Evolutionary conservation across 2,797 vertebrate species (phyloP), one percentile per base, ranked within the genome.

Genomic region (Heterohyrax brucei): DNA sequence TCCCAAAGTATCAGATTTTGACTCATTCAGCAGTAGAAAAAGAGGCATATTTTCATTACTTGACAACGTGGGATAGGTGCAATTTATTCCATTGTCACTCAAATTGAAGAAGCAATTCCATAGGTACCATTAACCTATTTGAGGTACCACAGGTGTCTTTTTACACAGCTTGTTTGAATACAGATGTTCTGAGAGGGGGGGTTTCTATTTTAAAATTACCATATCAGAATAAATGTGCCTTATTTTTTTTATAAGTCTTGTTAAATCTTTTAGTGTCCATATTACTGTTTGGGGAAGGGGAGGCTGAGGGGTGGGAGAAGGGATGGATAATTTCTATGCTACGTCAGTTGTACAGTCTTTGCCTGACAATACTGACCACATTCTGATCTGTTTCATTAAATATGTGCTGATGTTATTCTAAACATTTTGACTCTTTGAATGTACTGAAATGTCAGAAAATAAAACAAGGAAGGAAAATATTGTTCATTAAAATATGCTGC

Each of bases 201-300:
- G 98, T 98, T 98, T 98, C 98, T 98, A 98, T 98, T 98, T 99
- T 98, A 98, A 98, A 98, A 98, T 98, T 98, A 98, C 91, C 98
- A 98, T 98, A 98, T 98, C 98, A 98, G 98, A 98, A 98, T 98
- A 98, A 99, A 98, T 98, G 99, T 99, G 99, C 99, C 99, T 99
- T 99, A 99, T 98, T 98, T 99, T 99, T 98, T 98, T 98, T 97
- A 98, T 98, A 98, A 26, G 97, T 98, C 98, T 98, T 98, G 98
- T 98, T 98, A 98, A 96, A 95, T 98, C 96, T 97, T 98, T 98
- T 98, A 91, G 97, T 98, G 98, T 99, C 97, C 98, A 96, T 97
- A 94, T 98, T 98, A 97, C 96, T 98, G 92, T 98, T 98, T 96
- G 94, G 89, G 96, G 72, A 91, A 39, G 87, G 82, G 2, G 89